Conservation (phyloP, 2,888 invertebrate genomes). For the Coelinius sp. region DNA sequence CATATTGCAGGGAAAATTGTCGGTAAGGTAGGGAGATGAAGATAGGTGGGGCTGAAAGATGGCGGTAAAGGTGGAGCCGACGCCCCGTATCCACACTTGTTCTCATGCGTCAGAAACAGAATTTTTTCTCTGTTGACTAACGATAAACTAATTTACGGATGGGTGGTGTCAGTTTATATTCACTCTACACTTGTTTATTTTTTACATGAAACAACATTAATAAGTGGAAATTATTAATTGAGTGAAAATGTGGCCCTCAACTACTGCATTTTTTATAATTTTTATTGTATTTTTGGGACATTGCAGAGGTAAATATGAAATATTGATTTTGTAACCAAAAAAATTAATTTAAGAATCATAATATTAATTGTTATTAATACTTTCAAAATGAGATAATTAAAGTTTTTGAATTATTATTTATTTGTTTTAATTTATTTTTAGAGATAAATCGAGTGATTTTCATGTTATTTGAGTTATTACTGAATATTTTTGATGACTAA, state of each 20-base stretch:
- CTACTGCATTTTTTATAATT: background rate
- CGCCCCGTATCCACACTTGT: background rate
- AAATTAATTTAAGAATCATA: background rate
- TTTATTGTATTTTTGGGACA: background rate
- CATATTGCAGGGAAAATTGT: background rate
- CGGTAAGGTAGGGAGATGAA: background rate
- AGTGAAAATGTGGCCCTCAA: background rate
- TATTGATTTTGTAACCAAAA: background rate
- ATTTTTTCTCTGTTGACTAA: constrained; percentile 13
- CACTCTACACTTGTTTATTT: background rate
- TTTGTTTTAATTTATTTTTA: too few species aligned
- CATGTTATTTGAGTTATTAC: too few species aligned
- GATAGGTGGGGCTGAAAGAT: background rate
- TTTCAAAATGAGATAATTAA: too few species aligned
- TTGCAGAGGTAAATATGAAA: background rate
- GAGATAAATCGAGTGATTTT: too few species aligned
- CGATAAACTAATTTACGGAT: constrained; percentile 1
- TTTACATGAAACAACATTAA: background rate
- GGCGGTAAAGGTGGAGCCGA: background rate
- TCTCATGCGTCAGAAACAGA: background rate
- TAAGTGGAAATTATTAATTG: background rate
- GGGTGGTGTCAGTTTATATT: constrained; percentile 7
- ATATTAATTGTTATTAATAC: background rate
- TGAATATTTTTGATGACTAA: too few species aligned
- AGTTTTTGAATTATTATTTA: too few species aligned